Evolutionary conservation across 1,140 invertebrate genomes (phyloP).

Genomic region (Polyergus mexicanus): DNA sequence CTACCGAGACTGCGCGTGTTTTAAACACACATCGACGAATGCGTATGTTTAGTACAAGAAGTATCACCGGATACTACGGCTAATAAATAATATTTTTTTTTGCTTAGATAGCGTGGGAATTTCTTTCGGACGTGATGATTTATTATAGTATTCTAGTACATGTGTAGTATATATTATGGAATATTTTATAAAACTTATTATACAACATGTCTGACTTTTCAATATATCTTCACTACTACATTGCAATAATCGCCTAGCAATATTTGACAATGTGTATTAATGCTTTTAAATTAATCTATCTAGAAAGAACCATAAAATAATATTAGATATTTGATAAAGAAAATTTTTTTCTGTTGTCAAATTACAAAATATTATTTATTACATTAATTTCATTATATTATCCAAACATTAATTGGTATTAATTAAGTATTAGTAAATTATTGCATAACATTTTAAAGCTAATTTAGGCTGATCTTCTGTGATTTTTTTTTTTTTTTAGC

Average conservation of each 20-base stretch:
- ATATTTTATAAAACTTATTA: no score
- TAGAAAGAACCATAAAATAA: not conserved
- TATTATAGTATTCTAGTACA: not conserved
- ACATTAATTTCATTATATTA: not conserved
- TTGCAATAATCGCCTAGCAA: no score
- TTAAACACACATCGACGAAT: conserved; percentile 71
- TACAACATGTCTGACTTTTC: no score
- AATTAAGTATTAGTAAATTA: not conserved
- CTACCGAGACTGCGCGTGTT: conserved; percentile 68
- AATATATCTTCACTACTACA: no score
- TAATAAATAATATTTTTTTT: conserved; percentile 63
- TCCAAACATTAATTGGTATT: not conserved
- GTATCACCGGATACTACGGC: conserved; percentile 10
- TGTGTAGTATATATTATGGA: no score
- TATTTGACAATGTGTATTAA: not conserved
- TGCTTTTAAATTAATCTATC: not conserved
- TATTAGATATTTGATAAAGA: not conserved
- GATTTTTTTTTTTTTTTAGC: not conserved
- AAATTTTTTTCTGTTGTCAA: not conserved
- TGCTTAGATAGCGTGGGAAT: conserved; percentile 54
- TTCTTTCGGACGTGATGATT: conserved; percentile 20
- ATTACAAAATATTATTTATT: not conserved
- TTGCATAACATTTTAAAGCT: not conserved
- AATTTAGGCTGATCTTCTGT: conserved; percentile 3
- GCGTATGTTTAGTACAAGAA: conserved; percentile 52